Evolutionary conservation across 2,888 invertebrate species (phyloP), one percentile per base, ranked within the genome.

Genomic region (Mongoloraphidia duomilia): DNA sequence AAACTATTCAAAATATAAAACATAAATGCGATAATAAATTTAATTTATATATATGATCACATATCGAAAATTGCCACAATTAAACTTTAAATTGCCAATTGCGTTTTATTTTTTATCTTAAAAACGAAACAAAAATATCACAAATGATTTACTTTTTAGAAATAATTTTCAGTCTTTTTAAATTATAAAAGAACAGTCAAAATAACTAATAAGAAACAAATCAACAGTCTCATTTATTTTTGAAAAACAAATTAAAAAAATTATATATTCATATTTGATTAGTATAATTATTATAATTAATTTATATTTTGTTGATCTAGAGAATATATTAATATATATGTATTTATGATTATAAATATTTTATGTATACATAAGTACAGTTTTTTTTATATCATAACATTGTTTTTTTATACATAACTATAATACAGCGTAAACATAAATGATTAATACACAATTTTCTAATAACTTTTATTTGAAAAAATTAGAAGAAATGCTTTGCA

Each of bases 61-160:
- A 41, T 41, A 26, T 47, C 14, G 14, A 35, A 36, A 43, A 37
- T 48, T 42, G 42, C 43, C 42, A 35, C 33, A 37, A 34, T 48
- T 36, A 47, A 40, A 33, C 17, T 36, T 43, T 48, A 36, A 42
- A 26, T 48, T 48, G 48, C 48, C 48, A 48, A 48, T 43, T 47
- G 37, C 35, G 34, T 26, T 47, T 41, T 26, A 41, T 26, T 26
- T 26, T 26, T 26, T 26, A 26, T 26, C 26, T 26, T 26, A 26
- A 26, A 26, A 26, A 26, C 26, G 26, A 40, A 48, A 48, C 42
- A 48, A 41, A 41, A 26, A 42, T 48, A 48, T 48, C 48, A 48
- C 48, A 48, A 48, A 48, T 42, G n/a, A 48, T 48, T 48, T 48
- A 38, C 34, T 35, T 37, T 38, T 43, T 43, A n/a, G 43, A 47